phyloP scores from a whole-genome alignment of 1,140 invertebrate species.

The Saccostrea cuccullata region DNA sequence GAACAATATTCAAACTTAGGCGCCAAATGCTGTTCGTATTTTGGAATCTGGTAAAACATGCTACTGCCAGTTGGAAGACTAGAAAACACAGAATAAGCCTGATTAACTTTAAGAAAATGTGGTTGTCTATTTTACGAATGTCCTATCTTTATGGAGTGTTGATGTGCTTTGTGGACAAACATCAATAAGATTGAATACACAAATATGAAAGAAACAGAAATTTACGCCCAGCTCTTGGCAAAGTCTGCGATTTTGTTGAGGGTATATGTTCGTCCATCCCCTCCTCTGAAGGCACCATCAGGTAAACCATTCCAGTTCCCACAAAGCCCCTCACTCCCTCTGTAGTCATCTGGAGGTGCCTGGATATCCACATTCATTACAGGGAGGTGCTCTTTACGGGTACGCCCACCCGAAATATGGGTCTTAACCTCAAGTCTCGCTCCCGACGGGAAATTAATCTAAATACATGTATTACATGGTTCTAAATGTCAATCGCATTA shows the following conservation, averaged over 20 bases:
- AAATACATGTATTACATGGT: neutral
- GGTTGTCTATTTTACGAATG: no score
- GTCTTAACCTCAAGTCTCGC: slow-evolving; percentile 54
- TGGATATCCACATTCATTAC: slow-evolving; percentile 60
- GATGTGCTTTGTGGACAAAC: no score
- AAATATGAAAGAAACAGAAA: neutral
- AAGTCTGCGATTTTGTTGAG: neutral
- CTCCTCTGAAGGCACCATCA: slow-evolving; percentile 44
- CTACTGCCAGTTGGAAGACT: slow-evolving; percentile 39
- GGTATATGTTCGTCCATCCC: slow-evolving; percentile 44
- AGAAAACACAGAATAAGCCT: neutral
- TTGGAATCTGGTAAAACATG: slow-evolving; percentile 47
- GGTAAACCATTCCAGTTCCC: slow-evolving; percentile 56
- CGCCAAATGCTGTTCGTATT: slow-evolving; percentile 25
- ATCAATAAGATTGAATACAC: neutral
- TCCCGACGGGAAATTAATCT: slow-evolving; percentile 65
- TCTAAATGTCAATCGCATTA: neutral
- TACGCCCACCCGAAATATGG: neutral
- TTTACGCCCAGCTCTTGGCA: neutral
- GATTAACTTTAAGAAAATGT: no score
- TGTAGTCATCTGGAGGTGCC: slow-evolving; percentile 58
- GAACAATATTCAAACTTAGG: slow-evolving; percentile 42
- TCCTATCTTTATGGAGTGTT: no score
- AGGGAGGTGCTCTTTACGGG: neutral
- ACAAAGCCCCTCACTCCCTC: slow-evolving; percentile 57